Base-by-base conservation (phyloP, 2,888 invertebrate genomes). In the Folsomia manolachei region DNA sequence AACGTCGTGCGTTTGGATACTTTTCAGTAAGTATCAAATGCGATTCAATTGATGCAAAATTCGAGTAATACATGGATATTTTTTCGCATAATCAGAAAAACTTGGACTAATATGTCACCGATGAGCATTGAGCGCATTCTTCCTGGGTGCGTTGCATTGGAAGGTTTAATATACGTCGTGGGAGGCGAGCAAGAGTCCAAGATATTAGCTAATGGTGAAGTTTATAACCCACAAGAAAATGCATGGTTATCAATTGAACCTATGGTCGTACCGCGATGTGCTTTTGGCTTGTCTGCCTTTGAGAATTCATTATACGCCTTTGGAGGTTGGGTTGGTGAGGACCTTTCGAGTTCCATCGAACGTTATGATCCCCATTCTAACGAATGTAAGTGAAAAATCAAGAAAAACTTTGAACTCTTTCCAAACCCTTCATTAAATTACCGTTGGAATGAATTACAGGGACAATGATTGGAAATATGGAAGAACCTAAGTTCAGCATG, bases 271-370 rank as follows among this genome's bases (percentile, higher is more conserved):
- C 91, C 93, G 0, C 87, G 96, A 24, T 95, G 94, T 84, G 95
- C 94, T 83, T 93, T 95, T 83, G 95, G 95, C 1, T 85, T 95
- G 82, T 75, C 75, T 27, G 91, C 92, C 18, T 88, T 92, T 84
- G 74, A 74, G 64, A 93, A 92, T 27, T 89, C 88, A 81, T 85
- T 96, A 73, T 94, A 92, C 83, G 95, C 94, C 0, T 89, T 96
- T 81, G 95, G 96, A 61, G 96, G 96, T 1, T 95, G 95, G 95
- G 90, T 95, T 39, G 95, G 95, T 0, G 91, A 92, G 75, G 94
- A 94, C 83, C 93, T 95, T 83, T 94, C 94, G 1, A 90, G 91
- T 25, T 90, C 92, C 0, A 92, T 96, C 76, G 96, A 96, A 83
- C 88, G 90, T 80, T 96, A 93, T 83, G 92, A 95, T 83, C 92